Conservation (phyloP, 2,797 vertebrate species). For the Lithobates sylvaticus region DNA sequence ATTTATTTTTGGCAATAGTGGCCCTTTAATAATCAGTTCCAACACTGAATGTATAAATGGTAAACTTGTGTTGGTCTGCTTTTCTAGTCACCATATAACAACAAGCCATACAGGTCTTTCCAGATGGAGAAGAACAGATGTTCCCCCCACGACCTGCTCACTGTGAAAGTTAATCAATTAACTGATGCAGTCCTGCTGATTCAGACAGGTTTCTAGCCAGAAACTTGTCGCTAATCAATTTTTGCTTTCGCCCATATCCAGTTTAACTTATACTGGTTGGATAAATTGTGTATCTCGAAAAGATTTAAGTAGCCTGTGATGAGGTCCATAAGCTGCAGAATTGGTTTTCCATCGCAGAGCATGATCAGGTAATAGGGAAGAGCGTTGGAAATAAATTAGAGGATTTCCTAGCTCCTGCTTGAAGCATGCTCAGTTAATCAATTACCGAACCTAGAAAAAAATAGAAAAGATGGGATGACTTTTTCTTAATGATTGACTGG, state of each 20-base stretch:
- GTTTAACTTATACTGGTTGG: conserved; percentile 7
- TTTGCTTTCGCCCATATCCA: conserved; percentile 14
- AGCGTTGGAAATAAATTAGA: background rate
- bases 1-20: background rate
- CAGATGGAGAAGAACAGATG: conserved; percentile 52
- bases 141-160: conserved; percentile 21
- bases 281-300: conserved; percentile 16
- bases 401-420: conserved; percentile 3
- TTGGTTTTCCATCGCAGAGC: background rate
- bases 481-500: conserved; percentile 12
- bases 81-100: background rate
- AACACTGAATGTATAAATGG: background rate
- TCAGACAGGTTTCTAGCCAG: conserved; percentile 47
- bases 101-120: background rate
- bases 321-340: background rate
- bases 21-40: background rate
- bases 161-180: conserved; percentile 51
- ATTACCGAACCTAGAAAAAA: conserved; percentile 21
- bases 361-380: conserved; percentile 3
- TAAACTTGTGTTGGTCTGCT: background rate
- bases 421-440: conserved; percentile 34
- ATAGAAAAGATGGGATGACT: background rate
- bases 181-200: conserved; percentile 36
- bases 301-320: conserved; percentile 18
- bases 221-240: conserved; percentile 32